Percentiles rank a stretch among this genome's conserved stretches.
phyloP scores from a whole-genome alignment of 1,140 invertebrate species.

The Grapholita molesta region DNA sequence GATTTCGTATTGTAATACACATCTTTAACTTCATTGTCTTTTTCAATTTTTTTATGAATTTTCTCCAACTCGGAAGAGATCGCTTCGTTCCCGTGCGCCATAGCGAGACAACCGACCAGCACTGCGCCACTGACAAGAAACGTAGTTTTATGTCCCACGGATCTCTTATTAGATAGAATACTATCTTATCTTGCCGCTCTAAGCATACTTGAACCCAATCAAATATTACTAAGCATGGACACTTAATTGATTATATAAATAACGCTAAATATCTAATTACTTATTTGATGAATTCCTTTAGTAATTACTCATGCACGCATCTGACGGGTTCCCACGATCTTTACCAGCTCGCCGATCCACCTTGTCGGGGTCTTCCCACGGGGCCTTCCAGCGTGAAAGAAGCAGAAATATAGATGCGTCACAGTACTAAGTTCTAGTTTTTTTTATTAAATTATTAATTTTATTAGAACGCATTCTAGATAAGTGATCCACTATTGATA shows the following conservation, averaged over 20 bases:
- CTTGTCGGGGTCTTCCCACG: too few species aligned
- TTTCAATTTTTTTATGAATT: slow-evolving; percentile 47
- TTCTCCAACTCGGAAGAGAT: slow-evolving; percentile 39
- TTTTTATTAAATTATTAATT: too few species aligned
- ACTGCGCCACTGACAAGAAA: background rate
- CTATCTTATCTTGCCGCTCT: background rate
- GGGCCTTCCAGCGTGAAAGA: too few species aligned
- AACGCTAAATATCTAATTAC: background rate
- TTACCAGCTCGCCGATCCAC: too few species aligned
- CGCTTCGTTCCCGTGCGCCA: background rate
- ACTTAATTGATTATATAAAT: background rate
- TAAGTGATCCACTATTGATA: too few species aligned
- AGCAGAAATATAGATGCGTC: too few species aligned
- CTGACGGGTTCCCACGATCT: too few species aligned
- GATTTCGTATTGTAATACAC: slow-evolving; percentile 24
- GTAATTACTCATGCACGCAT: too few species aligned
- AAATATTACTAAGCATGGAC: background rate
- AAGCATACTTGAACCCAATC: background rate
- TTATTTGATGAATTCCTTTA: too few species aligned
- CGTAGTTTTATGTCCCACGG: background rate
- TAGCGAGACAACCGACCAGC: background rate
- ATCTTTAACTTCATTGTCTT: slow-evolving; percentile 36
- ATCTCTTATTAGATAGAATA: background rate
- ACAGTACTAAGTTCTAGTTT: too few species aligned
- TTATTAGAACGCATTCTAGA: too few species aligned